Base-by-base conservation (phyloP, 2,113 vertebrate genomes). In the Leucopsar rothschildi region DNA sequence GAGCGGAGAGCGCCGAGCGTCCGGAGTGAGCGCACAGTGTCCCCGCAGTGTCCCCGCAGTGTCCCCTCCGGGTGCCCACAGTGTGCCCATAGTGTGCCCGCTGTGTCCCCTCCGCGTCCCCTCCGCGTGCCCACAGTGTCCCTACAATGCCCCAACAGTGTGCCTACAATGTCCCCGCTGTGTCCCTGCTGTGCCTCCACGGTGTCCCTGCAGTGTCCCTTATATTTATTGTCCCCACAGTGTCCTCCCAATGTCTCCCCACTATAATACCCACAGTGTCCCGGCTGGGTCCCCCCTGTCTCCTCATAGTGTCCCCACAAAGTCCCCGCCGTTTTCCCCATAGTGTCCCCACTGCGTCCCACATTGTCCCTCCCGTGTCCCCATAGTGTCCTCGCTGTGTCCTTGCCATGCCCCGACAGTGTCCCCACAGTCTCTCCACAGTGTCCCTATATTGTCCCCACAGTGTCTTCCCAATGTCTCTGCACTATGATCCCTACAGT, bases 1-100 rank as follows among this genome's bases (percentile, higher is more conserved):
- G 24, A 60, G 44, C 10, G 3, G 80, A 2, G 37, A 0, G 17
- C 4, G 2, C 5, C 4, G 27, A 3, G 33, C 11, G 39, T 2
- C 11, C n/a, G 5, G 22, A 22, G 37, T 1, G 24, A 5, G 42
- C 42, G 5, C 42, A 15, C 9, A 11, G 28, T 31, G 27, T 76
- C 5, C 17, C 68, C 3, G 2, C 9, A 11, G 28, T 31, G 27
- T 76, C 5, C 17, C 68, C 3, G 2, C 52, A 0, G 23, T 35
- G 12, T 25, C 16, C 47, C 31, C 20, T 8, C 25, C 25, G 10
- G 23, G 16, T 35, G 24, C 6, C 17, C 19, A 2, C 45, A 12
- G 24, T 39, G 5, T 35, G 4, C 15, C 33, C 17, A 29, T 8
- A 12, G 25, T 35, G 25, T 75, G 5, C 16, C 66, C 3, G 3